Evolutionary conservation across 2,797 vertebrate species (phyloP), one percentile per base, ranked within the genome.

Genomic region (Phyllotis vaccarum): DNA sequence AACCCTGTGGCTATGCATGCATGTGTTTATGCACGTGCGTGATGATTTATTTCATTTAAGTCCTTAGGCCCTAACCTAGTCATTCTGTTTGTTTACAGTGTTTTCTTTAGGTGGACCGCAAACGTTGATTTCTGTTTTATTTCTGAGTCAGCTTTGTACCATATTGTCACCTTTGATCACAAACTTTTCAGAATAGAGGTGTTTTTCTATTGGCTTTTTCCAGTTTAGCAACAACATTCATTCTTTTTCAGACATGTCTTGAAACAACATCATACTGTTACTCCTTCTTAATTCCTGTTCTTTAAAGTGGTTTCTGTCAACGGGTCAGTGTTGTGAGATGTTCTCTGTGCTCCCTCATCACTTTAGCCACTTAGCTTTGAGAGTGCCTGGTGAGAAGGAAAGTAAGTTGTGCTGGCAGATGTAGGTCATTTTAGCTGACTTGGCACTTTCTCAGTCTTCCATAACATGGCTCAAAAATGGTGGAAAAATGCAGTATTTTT

Each of bases 311-410:
- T 97, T 96, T 96, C 86, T 96, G 85, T 94, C 34, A 93, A 80
- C 92, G 56, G 76, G 90, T 96, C 64, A 79, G 0, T 92, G 82
- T 95, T 96, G 76, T 79, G 76, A 96, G 83, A 78, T 96, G 86
- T 95, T 96, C 78, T 27, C 43, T 79, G 1, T 86, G 87, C 86
- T 93, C 10, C 75, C 91, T 96, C 89, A 96, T 95, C 94, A 95
- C 85, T 94, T 91, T 85, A 95, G 60, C 93, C 93, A 93, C 93
- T 96, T 95, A 95, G 82, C 94, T 96, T 96, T 94, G 83, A 93
- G 95, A 91, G 87, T 95, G 43, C 76, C 62, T 87, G 72, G n/a
- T 90, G 85, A 76, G 95, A 97, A 97, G 93, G 72, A 91, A 97
- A 95, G 72, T 81, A 75, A 90, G 85, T 78, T 89, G 70, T 86